Evolutionary conservation across 2,888 invertebrate species (phyloP).

Genomic region (Thecophora atra): DNA sequence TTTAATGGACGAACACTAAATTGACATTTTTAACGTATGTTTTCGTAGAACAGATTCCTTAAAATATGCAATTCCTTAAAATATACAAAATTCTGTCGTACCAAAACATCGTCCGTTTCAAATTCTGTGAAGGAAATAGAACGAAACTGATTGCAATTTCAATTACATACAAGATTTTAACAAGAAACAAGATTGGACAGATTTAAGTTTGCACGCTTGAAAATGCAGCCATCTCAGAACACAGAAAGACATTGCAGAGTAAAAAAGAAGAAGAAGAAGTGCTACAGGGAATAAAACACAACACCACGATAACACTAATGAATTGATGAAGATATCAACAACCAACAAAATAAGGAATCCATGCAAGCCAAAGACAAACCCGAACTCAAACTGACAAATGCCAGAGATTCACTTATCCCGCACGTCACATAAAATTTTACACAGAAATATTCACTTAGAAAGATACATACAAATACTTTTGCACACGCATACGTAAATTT

Average conservation of each 20-base stretch:
- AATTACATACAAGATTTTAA: conserved; percentile 13
- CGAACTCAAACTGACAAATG: too few relatives aligned
- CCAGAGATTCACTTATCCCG: too few relatives aligned
- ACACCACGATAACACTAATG: conserved; percentile 25
- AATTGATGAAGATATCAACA: conserved; percentile 24
- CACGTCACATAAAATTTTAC: too few relatives aligned
- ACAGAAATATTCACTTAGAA: neutral
- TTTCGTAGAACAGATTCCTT: too few relatives aligned
- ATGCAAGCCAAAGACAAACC: neutral
- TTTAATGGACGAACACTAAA: too few relatives aligned
- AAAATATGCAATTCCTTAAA: too few relatives aligned
- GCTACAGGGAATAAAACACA: neutral
- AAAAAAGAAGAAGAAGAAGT: neutral
- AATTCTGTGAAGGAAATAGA: neutral
- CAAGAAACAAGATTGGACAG: neutral
- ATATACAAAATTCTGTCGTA: too few relatives aligned
- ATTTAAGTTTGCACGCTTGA: neutral
- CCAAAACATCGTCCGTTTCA: neutral
- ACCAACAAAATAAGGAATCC: conserved; percentile 3
- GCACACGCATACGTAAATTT: too few relatives aligned
- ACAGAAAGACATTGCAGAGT: neutral
- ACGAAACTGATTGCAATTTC: conserved; percentile 19
- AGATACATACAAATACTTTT: too few relatives aligned
- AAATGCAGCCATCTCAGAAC: neutral
- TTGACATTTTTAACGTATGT: too few relatives aligned